Evolutionary conservation across 1,140 invertebrate species (phyloP), one percentile per base, ranked within the genome.

Genomic region (Archivesica marissinica): DNA sequence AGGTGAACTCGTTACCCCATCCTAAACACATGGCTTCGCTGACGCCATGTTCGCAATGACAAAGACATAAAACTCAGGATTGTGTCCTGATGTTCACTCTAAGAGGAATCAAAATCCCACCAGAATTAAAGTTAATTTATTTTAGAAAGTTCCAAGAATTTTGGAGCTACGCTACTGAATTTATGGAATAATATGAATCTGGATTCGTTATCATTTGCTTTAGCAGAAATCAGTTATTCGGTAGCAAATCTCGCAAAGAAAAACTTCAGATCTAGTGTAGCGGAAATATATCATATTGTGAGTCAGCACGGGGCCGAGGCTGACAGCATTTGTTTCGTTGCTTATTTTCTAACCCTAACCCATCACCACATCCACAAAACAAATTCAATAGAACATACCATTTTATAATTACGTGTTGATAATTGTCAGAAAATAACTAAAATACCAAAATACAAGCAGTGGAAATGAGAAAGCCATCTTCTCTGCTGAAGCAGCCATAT

Each of bases 141-240:
- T 82, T 87, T 87, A 79, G 81, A 85, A 64, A 88, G 86, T 90
- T 94, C 93, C 93, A 94, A 93, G 89, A 78, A 85, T 85, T 93
- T 94, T 94, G 94, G 93, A 93, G 94, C 93, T 94, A 94, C 93
- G 92, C 89, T 89, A 89, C 88, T 86, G 88, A 92, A 89, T 97
- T 97, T 96, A 97, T 92, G 91, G 91, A 97, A 96, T 97, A 98
- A 98, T 97, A 98, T 99, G 98, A 98, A 98, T 97, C 97, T 98
- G 96, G 97, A 98, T 96, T 97, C 97, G 96, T 96, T 98, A 96
- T 98, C 97, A 96, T 97, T 98, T 97, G 97, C 97, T 96, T 97
- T 98, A 96, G 97, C 97, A 96, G 97, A 98, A 96, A 98, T 99
- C 95, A 97, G 96, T 97, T 97, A 97, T 97, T 97, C 98, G 95